Conservation (phyloP, 1,140 invertebrate genomes). For the Tetragnatha versicolor region DNA sequence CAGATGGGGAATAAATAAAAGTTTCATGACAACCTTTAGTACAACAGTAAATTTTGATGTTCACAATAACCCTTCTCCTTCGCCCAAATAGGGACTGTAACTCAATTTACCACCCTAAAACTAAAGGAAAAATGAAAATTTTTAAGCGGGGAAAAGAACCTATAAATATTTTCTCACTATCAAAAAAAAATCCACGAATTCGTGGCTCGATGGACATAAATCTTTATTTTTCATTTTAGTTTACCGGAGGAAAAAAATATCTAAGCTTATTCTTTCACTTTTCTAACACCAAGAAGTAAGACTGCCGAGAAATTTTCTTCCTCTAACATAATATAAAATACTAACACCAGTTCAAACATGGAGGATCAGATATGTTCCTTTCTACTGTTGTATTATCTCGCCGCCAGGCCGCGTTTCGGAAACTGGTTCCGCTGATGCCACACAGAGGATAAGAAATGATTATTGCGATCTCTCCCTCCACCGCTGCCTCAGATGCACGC, state of each 20-base stretch:
- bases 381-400: conserved; percentile 5
- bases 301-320: conserved; percentile 2
- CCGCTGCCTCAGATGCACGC: background rate
- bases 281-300: background rate
- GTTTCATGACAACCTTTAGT: too few species aligned
- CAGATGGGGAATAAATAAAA: too few species aligned
- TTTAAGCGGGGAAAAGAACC: background rate
- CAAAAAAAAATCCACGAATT: conserved; percentile 5
- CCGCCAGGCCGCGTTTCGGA: background rate
- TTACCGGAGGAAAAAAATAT: conserved; percentile 6
- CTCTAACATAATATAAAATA: conserved; percentile 33
- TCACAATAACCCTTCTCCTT: too few species aligned
- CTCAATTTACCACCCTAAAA: too few species aligned
- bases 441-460: conserved; percentile 33
- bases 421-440: background rate
- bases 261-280: conserved; percentile 21
- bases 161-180: conserved; percentile 12
- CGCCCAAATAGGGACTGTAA: too few species aligned
- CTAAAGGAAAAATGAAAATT: too few species aligned
- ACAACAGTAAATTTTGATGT: too few species aligned
- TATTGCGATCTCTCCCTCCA: conserved; percentile 40
- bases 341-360: conserved; percentile 14
- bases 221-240: conserved; percentile 40
- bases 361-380: conserved; percentile 1
- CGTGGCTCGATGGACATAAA: conserved; percentile 1